Evolutionary conservation across 2,797 vertebrate genomes (phyloP), one percentile per base, ranked within the genome.

Genomic region (Protonibea diacanthus): DNA sequence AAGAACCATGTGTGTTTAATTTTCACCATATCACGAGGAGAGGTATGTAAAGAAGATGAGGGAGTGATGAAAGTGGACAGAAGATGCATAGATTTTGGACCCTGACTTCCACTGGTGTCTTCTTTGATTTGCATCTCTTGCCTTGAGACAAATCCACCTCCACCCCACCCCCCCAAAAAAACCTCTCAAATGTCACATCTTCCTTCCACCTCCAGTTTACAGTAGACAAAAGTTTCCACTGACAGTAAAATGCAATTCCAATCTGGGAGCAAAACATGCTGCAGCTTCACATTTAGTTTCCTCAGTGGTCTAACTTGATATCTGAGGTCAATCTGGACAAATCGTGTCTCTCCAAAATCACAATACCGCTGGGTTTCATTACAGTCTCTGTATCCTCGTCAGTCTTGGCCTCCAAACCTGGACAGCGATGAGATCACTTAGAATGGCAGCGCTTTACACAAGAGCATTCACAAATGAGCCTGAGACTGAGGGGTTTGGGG

Each of bases 1-100:
- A 64, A 38, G 11, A 74, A 61, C 51, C 82, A 90, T 66, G 25
- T 89, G 85, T 44, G 71, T 82, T 77, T 81, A 40, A 89, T 92
- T 84, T 74, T 65, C 61, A 82, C 58, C 42, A 48, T 68, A 82
- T 83, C 76, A 74, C 21, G 38, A 29, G 40, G 48, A 65, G 65
- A 45, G 4, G 60, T 66, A 58, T 73, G 49, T 33, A n/a, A 49
- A 76, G 57, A 64, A 60, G 56, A 60, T 12, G 33, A 66, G 25
- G 63, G 23, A 53, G 38, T 21, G 61, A 81, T 76, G 65, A 64
- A 72, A 67, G 70, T 42, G 27, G 25, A 57, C 42, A 70, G 25
- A 44, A 33, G 66, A 71, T 7, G 10, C 44, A 70, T 14, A 55
- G 62, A 78, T 9, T 49, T 15, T 66, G 29, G 53, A 83, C 20